Evolutionary conservation across 2,888 invertebrate genomes (phyloP).

Genomic region (Drosophila acutilabella): DNA sequence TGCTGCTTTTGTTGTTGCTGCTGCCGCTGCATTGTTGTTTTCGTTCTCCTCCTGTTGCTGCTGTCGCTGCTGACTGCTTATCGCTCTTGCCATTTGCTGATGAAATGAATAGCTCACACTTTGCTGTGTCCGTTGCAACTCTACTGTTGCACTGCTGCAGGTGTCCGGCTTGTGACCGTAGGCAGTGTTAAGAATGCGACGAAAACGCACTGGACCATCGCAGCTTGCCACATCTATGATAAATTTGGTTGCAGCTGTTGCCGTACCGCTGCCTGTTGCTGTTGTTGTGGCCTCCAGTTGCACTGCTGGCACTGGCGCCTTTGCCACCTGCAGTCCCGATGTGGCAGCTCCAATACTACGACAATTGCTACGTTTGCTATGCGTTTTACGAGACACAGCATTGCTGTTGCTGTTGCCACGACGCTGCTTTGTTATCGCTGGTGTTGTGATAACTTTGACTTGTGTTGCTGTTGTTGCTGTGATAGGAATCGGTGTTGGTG

Average conservation of each 20-base stretch:
- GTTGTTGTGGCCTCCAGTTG: constrained; percentile 57
- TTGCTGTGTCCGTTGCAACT: constrained; percentile 81
- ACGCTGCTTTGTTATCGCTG: constrained; percentile 23
- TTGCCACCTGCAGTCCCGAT: constrained; percentile 25
- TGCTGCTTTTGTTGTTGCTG: constrained; percentile 26
- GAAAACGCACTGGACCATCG: constrained; percentile 95
- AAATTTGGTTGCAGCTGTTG: constrained; percentile 85
- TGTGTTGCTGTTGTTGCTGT: constrained; percentile 2
- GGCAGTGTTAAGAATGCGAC: constrained; percentile 93
- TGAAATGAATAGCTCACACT: constrained; percentile 84
- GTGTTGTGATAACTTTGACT: not conserved
- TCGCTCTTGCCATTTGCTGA: constrained; percentile 85
- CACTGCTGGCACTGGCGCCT: constrained; percentile 37
- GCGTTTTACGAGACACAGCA: constrained; percentile 7
- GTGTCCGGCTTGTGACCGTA: constrained; percentile 87
- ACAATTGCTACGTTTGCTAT: constrained; percentile 7
- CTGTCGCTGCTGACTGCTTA: constrained; percentile 83
- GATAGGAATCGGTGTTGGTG: not conserved
- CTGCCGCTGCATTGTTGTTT: constrained; percentile 60
- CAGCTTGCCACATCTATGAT: constrained; percentile 95
- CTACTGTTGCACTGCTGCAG: constrained; percentile 1
- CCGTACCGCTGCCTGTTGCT: constrained; percentile 27
- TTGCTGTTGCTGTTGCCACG: constrained; percentile 16
- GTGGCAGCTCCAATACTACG: not conserved
- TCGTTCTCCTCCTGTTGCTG: constrained; percentile 70